Percentiles rank a stretch among this genome's conserved stretches.
Conservation (phyloP, 2,113 vertebrate species). For the Protobothrops flavoviridis region DNA sequence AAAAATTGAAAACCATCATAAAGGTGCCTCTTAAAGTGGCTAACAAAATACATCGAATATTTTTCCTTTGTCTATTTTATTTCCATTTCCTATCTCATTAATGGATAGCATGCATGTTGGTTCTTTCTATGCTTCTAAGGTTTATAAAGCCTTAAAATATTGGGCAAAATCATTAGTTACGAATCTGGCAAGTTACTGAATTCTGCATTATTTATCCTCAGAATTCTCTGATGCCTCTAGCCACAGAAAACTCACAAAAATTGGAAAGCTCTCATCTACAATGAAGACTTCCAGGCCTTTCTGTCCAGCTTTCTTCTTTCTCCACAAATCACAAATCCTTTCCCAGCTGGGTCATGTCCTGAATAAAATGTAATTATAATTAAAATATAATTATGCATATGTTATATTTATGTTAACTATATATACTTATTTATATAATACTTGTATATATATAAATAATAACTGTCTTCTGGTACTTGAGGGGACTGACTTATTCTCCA, state of each 20-base stretch:
- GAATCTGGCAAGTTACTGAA: slow-evolving; percentile 21
- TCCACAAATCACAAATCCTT: background rate
- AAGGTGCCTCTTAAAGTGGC: slow-evolving; percentile 31
- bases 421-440: too few relatives aligned
- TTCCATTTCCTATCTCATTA: slow-evolving; percentile 35
- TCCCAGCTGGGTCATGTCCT: background rate
- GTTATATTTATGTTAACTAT: background rate
- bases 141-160: background rate
- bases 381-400: too few relatives aligned
- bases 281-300: background rate
- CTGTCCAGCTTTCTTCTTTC: background rate
- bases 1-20: slow-evolving; percentile 36
- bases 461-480: too few relatives aligned
- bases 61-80: slow-evolving; percentile 11
- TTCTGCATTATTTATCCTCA: background rate
- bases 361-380: background rate
- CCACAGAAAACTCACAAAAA: background rate
- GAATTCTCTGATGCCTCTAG: background rate
- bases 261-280: background rate
- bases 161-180: slow-evolving; percentile 17
- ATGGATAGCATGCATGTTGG: slow-evolving; percentile 23
- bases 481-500: too few relatives aligned
- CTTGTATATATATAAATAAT: too few relatives aligned
- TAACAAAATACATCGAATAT: slow-evolving; percentile 23
- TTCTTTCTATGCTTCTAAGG: background rate